These are phyloP conservation scores for Drosophila virilis DNA, from an alignment of 1,140 invertebrate species.

Conservation along the genomic window DNA sequence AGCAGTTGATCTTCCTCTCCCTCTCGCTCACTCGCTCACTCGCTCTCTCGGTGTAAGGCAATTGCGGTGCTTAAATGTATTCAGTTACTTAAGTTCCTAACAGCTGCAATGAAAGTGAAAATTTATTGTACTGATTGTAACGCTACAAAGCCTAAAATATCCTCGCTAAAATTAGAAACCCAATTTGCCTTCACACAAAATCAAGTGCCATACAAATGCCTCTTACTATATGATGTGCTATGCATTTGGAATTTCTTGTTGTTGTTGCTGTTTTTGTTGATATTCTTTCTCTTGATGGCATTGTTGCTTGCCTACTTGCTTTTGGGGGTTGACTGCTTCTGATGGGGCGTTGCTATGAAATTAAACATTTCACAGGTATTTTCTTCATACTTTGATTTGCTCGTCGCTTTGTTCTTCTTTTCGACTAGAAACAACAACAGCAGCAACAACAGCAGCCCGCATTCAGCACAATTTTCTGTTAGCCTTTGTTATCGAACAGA, in stretches of 20 bases:
- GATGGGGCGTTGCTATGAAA: slow-evolving; percentile 83
- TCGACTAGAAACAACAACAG: slow-evolving; percentile 25
- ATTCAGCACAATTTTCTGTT: slow-evolving; percentile 23
- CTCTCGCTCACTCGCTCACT: background rate
- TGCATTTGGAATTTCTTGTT: slow-evolving; percentile 2
- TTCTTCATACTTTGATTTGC: slow-evolving; percentile 74
- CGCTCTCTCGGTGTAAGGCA: slow-evolving; percentile 61
- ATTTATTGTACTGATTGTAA: slow-evolving; percentile 8
- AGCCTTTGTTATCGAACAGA: slow-evolving; percentile 6
- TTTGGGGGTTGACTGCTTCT: slow-evolving; percentile 55
- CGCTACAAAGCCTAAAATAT: slow-evolving; percentile 2
- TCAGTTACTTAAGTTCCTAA: slow-evolving; percentile 47
- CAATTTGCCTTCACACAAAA: background rate
- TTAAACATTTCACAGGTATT: slow-evolving; percentile 84
- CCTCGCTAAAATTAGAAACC: slow-evolving; percentile 26
- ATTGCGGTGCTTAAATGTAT: slow-evolving; percentile 59
- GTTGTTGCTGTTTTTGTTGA: slow-evolving; percentile 28
- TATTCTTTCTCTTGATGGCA: slow-evolving; percentile 27
- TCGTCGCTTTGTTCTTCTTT: slow-evolving; percentile 72
- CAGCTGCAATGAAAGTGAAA: slow-evolving; percentile 61
- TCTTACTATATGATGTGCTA: background rate
- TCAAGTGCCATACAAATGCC: slow-evolving; percentile 17
- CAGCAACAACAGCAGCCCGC: slow-evolving; percentile 15
- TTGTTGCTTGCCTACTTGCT: slow-evolving; percentile 46
- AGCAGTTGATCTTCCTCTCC: slow-evolving; percentile 3